A percentile compares a stretch with the other conserved stretches of the same genome.
Conservation (phyloP, 2,797 vertebrate species). For the Hippocampus kuda region DNA sequence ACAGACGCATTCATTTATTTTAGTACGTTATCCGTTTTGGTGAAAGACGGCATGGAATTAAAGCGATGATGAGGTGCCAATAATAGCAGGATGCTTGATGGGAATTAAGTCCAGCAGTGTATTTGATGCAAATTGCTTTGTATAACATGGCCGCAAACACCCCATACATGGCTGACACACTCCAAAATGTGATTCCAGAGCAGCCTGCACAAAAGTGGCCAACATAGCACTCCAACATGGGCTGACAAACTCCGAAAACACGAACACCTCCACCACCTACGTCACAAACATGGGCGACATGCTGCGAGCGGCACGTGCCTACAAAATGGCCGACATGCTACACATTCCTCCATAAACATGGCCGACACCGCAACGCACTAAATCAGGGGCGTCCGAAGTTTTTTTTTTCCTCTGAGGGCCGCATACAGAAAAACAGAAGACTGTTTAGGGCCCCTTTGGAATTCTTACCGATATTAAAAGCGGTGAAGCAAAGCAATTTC, state of each 20-base stretch:
- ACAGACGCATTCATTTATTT: background rate
- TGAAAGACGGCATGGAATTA: background rate
- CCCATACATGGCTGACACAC: too few species aligned
- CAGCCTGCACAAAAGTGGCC: background rate
- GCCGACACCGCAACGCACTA: background rate
- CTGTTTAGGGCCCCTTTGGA: too few species aligned
- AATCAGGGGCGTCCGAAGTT: too few species aligned
- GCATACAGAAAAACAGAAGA: too few species aligned
- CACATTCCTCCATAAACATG: background rate
- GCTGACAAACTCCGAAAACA: background rate
- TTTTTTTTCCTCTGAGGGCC: too few species aligned
- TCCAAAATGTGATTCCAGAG: too few species aligned
- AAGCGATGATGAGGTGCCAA: background rate
- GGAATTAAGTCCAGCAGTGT: background rate
- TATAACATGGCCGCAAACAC: background rate
- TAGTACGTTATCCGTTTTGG: background rate
- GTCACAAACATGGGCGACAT: background rate
- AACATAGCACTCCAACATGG: background rate
- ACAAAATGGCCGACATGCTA: background rate
- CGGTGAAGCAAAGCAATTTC: too few species aligned
- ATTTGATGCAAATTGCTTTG: background rate
- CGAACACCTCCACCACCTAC: background rate
- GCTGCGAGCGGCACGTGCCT: background rate
- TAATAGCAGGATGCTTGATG: background rate
- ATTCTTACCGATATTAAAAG: too few species aligned